phyloP scores from a whole-genome alignment of 2,113 vertebrate species.

The Pangasianodon gigas region DNA sequence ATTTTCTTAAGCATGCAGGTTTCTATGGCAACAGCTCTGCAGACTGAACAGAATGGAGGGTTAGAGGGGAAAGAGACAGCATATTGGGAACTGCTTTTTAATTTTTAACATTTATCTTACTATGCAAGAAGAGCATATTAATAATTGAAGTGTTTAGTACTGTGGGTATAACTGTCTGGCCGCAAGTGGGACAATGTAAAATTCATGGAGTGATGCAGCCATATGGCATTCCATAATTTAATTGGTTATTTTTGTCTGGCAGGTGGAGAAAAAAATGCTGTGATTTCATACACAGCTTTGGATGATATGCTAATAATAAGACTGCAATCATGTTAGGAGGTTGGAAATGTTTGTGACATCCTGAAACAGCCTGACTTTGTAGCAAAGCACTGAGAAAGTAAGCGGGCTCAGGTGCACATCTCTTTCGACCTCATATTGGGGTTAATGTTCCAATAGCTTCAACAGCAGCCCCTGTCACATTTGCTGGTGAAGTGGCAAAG shows the following conservation, averaged over 20 bases:
- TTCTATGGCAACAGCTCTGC: constrained; percentile 67
- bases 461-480: constrained; percentile 18
- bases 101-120: constrained; percentile 51
- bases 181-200: constrained; percentile 38
- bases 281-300: constrained; percentile 22
- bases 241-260: constrained; percentile 47
- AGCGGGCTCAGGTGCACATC: constrained; percentile 31
- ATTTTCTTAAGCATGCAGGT: constrained; percentile 55
- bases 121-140: constrained; percentile 43
- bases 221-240: constrained; percentile 50
- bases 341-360: constrained; percentile 3
- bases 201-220: constrained; percentile 42
- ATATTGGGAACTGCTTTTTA: constrained; percentile 45
- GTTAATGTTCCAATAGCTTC: constrained; percentile 32
- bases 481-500: constrained; percentile 26
- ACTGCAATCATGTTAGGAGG: neutral
- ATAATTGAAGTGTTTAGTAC: constrained; percentile 55
- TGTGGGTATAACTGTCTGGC: constrained; percentile 38
- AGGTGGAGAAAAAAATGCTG: constrained; percentile 29
- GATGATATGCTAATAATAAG: constrained; percentile 25
- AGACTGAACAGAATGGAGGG: constrained; percentile 51
- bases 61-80: constrained; percentile 29
- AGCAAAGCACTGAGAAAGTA: neutral
- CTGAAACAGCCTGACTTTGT: neutral
- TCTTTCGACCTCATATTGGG: constrained; percentile 11